phyloP scores from a whole-genome alignment of 1,140 invertebrate species.

The Drosophila rufa region DNA sequence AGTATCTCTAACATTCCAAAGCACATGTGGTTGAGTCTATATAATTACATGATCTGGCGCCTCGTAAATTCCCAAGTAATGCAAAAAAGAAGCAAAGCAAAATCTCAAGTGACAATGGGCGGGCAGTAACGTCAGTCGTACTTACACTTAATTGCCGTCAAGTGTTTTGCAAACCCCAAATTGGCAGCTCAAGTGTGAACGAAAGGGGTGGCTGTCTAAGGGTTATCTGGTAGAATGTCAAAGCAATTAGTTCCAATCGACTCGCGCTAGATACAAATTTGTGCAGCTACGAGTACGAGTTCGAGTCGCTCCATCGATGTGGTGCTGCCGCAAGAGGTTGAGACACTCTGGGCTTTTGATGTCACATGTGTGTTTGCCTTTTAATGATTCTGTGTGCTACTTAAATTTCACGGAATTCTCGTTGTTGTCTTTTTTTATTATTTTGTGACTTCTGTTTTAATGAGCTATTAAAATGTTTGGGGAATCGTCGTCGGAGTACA shows the following conservation, averaged over 20 bases:
- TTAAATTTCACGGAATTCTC: constrained; percentile 57
- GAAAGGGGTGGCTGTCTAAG: constrained; percentile 2
- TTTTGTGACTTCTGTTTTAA: constrained; percentile 42
- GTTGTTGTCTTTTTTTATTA: constrained; percentile 8
- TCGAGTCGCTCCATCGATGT: background rate
- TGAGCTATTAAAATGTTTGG: constrained; percentile 71
- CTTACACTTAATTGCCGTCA: constrained; percentile 41
- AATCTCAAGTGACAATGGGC: constrained; percentile 20
- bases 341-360: constrained; percentile 44
- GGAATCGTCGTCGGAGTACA: constrained; percentile 19
- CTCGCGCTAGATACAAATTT: constrained; percentile 45
- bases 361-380: constrained; percentile 64
- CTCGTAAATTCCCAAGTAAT: constrained; percentile 36
- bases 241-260: constrained; percentile 72
- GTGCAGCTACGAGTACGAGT: background rate
- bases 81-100: constrained; percentile 20
- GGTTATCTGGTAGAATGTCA: constrained; percentile 52
- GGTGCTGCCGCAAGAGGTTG: constrained; percentile 22
- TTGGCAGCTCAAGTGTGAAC: constrained; percentile 27
- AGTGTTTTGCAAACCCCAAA: constrained; percentile 44
- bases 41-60: constrained; percentile 41
- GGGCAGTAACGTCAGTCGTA: constrained; percentile 1
- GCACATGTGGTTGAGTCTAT: background rate
- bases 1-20: background rate
- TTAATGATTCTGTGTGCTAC: constrained; percentile 68